These are phyloP conservation scores for Girardinus metallicus DNA, from an alignment of 2,797 vertebrate genomes.

Conservation along the genomic window DNA sequence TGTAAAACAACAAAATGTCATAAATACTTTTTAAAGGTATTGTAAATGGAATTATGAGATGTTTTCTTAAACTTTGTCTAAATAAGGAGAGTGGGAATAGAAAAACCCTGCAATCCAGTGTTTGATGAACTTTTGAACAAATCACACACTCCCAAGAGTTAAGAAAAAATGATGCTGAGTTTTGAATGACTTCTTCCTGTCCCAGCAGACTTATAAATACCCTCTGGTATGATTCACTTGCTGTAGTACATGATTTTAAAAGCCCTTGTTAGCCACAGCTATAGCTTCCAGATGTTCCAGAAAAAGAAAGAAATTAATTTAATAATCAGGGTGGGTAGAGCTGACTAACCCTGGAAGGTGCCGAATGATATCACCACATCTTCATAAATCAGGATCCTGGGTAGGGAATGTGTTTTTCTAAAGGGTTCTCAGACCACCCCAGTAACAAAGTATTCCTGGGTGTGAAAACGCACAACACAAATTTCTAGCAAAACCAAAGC, in stretches of 20 bases:
- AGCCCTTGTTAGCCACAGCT: conserved; percentile 22
- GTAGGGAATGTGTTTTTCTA: conserved; percentile 46
- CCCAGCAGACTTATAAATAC: conserved; percentile 51
- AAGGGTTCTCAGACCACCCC: conserved; percentile 55
- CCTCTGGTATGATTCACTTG: conserved; percentile 44
- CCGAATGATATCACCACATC: conserved; percentile 70
- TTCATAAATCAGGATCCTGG: conserved; percentile 54
- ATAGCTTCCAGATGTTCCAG: conserved; percentile 37
- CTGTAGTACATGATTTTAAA: conserved; percentile 43
- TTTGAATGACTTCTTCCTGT: conserved; percentile 62
- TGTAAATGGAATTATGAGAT: background rate
- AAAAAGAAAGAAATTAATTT: conserved; percentile 30
- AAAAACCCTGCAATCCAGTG: background rate
- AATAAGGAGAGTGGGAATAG: background rate
- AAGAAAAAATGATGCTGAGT: conserved; percentile 33
- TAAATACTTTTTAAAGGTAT: background rate
- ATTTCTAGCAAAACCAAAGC: conserved; percentile 13
- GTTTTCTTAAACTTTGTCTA: background rate
- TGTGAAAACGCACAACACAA: conserved; percentile 50
- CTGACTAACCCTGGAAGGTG: conserved; percentile 62
- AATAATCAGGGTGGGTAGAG: conserved; percentile 66
- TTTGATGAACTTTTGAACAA: conserved; percentile 12
- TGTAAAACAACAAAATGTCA: background rate
- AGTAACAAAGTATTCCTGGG: conserved; percentile 51
- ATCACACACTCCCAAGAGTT: conserved; percentile 24